phyloP scores from a whole-genome alignment of 2,113 vertebrate genomes.

The Silurus meridionalis region DNA sequence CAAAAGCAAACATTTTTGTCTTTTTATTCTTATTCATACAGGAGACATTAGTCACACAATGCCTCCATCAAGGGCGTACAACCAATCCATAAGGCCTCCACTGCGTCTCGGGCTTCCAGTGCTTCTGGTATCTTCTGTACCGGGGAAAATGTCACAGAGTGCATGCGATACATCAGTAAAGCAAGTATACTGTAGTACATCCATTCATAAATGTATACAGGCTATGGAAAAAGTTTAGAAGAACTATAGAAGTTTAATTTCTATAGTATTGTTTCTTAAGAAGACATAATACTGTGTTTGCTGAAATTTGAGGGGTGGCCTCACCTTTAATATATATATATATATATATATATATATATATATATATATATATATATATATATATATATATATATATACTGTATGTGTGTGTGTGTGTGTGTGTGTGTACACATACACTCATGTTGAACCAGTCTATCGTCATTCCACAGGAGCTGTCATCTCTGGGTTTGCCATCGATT shows the following conservation, averaged over 20 bases:
- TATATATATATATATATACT: too few species aligned
- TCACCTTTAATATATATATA: too few species aligned
- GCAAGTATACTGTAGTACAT: slow-evolving; percentile 62
- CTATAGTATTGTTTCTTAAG: too few species aligned
- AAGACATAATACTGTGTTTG: too few species aligned
- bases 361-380: too few species aligned
- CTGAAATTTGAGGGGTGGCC: too few species aligned
- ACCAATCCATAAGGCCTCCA: slow-evolving; percentile 74
- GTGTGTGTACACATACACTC: too few species aligned
- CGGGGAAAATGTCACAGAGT: slow-evolving; percentile 88
- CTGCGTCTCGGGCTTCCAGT: slow-evolving; percentile 71
- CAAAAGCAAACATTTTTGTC: neutral
- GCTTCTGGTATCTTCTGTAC: slow-evolving; percentile 86
- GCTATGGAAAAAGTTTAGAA: too few species aligned
- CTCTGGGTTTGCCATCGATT: slow-evolving; percentile 83
- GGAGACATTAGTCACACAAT: slow-evolving; percentile 76
- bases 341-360: too few species aligned
- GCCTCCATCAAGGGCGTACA: slow-evolving; percentile 74
- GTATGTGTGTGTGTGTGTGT: too few species aligned
- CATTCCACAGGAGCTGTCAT: slow-evolving; percentile 80
- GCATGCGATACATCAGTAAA: slow-evolving; percentile 86
- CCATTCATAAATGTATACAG: neutral
- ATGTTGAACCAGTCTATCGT: neutral
- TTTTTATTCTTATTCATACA: slow-evolving; percentile 60
- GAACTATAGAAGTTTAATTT: too few species aligned